Conservation (phyloP, 1,140 invertebrate genomes). For the Aphaenogaster floridana region DNA sequence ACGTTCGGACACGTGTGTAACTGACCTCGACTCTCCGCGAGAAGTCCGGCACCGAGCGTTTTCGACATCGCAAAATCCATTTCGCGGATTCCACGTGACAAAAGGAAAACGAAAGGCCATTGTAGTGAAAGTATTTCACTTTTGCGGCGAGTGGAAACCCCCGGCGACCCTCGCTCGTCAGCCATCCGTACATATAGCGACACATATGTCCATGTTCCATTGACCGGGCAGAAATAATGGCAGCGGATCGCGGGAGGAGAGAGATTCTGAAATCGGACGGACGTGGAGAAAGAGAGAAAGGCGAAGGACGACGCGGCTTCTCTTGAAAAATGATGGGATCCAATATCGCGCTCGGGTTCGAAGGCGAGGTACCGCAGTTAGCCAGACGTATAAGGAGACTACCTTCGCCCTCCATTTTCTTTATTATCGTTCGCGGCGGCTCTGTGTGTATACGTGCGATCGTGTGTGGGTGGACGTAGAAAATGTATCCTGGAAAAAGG, state of each 20-base stretch:
- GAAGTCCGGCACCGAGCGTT: background rate
- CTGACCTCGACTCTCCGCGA: constrained; percentile 29
- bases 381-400: constrained; percentile 66
- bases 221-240: constrained; percentile 71
- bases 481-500: constrained; percentile 59
- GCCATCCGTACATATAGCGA: constrained; percentile 49
- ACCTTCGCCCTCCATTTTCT: constrained; percentile 73
- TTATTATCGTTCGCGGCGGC: constrained; percentile 70
- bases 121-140: constrained; percentile 66
- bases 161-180: constrained; percentile 42
- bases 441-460: background rate
- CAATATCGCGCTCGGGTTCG: constrained; percentile 70
- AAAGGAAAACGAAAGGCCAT: constrained; percentile 49
- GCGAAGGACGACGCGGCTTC: constrained; percentile 38
- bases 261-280: constrained; percentile 39
- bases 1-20: constrained; percentile 19
- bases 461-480: constrained; percentile 47
- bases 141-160: constrained; percentile 42
- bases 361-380: constrained; percentile 67
- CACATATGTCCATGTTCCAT: constrained; percentile 67
- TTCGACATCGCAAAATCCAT: constrained; percentile 45
- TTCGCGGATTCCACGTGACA: constrained; percentile 52
- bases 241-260: background rate
- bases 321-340: constrained; percentile 75
- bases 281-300: constrained; percentile 13